These are phyloP conservation scores for Andrena bicolor DNA, from an alignment of 2,888 invertebrate genomes.

Conservation along the genomic window DNA sequence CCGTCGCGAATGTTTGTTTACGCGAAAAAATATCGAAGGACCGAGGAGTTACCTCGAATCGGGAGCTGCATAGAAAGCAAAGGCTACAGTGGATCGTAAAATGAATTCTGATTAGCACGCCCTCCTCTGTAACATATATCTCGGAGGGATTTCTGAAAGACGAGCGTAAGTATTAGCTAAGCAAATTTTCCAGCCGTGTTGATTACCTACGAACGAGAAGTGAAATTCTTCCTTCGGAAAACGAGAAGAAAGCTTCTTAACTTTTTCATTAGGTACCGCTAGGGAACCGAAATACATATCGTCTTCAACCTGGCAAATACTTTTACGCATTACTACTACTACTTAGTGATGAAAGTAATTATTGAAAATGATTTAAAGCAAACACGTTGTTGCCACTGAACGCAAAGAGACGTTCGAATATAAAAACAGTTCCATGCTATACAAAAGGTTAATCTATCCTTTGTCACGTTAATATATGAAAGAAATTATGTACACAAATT, in stretches of 20 bases:
- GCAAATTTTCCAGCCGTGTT: neutral
- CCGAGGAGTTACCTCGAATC: constrained; percentile 50
- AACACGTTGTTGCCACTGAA: no score
- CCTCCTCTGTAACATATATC: constrained; percentile 10
- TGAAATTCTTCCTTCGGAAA: neutral
- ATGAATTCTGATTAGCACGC: constrained; percentile 71
- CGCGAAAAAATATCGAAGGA: constrained; percentile 31
- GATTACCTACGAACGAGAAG: neutral
- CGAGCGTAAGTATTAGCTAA: neutral
- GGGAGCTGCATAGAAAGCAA: constrained; percentile 21
- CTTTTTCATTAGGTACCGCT: neutral
- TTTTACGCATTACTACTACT: no score
- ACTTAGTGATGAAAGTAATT: no score
- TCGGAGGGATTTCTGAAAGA: neutral
- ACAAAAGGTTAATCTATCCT: no score
- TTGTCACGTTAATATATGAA: no score
- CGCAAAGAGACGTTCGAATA: no score
- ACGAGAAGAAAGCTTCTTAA: neutral
- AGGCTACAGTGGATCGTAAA: constrained; percentile 31
- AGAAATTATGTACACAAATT: no score
- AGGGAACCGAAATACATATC: no score
- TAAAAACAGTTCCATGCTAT: no score
- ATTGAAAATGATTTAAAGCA: no score
- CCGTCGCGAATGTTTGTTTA: constrained; percentile 37
- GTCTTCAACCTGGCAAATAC: no score